phyloP scores from a whole-genome alignment of 2,888 invertebrate genomes.

The Nemotelus nigrinus region DNA sequence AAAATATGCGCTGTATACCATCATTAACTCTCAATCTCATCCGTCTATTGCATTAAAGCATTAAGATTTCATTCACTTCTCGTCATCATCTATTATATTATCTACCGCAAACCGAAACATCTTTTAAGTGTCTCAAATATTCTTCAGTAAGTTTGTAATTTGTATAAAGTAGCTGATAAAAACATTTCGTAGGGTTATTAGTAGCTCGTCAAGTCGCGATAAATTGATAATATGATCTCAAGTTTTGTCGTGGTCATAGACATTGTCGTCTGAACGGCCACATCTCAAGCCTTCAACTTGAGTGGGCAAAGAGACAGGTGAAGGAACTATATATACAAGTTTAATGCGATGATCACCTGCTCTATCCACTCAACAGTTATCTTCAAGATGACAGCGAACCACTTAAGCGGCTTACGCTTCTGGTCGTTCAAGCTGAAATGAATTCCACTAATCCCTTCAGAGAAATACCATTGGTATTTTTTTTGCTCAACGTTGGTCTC shows the following conservation, averaged over 20 bases:
- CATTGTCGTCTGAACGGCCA: background rate
- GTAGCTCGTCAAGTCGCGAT: constrained; percentile 27
- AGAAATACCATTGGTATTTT: too few species aligned
- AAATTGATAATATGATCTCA: constrained; percentile 39
- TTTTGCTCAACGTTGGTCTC: too few species aligned
- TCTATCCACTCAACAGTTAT: constrained; percentile 12
- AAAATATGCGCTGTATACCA: too few species aligned
- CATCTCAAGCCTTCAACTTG: too few species aligned
- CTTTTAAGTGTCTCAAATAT: background rate
- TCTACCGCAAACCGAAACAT: too few species aligned
- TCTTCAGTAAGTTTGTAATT: constrained; percentile 20
- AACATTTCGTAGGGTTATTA: constrained; percentile 37
- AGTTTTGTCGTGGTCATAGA: constrained; percentile 13
- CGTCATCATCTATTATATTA: too few species aligned
- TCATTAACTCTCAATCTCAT: too few species aligned
- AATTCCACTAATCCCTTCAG: background rate
- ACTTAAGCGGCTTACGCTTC: constrained; percentile 41
- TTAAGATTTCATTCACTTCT: too few species aligned
- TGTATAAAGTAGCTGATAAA: constrained; percentile 30
- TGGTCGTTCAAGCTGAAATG: background rate
- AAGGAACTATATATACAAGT: background rate
- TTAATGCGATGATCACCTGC: constrained; percentile 15
- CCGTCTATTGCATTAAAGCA: too few species aligned
- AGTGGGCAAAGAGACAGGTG: background rate
- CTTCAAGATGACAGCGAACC: constrained; percentile 31